phyloP scores from a whole-genome alignment of 30 jellyfish, hydroid and myxozoan species.

The Cassiopea xamachana region DNA sequence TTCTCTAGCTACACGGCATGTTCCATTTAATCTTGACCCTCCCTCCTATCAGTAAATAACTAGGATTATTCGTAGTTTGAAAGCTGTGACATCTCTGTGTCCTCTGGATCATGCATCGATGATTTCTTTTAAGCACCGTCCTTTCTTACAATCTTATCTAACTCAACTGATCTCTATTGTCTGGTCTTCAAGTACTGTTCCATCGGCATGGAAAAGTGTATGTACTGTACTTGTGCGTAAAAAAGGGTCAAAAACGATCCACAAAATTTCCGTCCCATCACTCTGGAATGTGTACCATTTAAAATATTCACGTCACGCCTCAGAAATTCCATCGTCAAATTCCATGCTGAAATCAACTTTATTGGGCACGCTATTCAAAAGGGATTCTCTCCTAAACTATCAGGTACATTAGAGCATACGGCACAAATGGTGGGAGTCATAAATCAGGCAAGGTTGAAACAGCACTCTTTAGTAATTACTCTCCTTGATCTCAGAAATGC shows the following conservation, averaged over 20 bases:
- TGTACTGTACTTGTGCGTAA: too few species aligned
- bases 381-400: not conserved
- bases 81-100: conserved; percentile 10
- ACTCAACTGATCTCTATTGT: not conserved
- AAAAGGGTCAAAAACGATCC: not conserved
- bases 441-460: conserved; percentile 24
- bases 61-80: conserved; percentile 10
- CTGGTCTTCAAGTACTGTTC: not conserved
- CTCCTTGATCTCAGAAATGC: conserved; percentile 38
- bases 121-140: too few species aligned
- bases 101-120: too few species aligned
- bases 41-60: conserved; percentile 6
- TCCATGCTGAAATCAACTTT: conserved; percentile 17
- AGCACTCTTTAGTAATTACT: conserved; percentile 8
- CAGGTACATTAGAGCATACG: conserved; percentile 49
- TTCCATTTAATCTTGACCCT: not conserved
- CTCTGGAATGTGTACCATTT: conserved; percentile 33
- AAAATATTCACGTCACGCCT: conserved; percentile 19
- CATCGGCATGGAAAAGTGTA: too few species aligned
- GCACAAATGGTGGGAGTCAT: conserved; percentile 19
- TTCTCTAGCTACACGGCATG: not conserved
- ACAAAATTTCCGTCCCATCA: conserved; percentile 36
- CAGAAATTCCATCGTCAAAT: not conserved
- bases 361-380: not conserved
- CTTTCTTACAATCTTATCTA: not conserved